Evolutionary conservation across 2,113 vertebrate species (phyloP).

Genomic region (Eulemur macaco): DNA sequence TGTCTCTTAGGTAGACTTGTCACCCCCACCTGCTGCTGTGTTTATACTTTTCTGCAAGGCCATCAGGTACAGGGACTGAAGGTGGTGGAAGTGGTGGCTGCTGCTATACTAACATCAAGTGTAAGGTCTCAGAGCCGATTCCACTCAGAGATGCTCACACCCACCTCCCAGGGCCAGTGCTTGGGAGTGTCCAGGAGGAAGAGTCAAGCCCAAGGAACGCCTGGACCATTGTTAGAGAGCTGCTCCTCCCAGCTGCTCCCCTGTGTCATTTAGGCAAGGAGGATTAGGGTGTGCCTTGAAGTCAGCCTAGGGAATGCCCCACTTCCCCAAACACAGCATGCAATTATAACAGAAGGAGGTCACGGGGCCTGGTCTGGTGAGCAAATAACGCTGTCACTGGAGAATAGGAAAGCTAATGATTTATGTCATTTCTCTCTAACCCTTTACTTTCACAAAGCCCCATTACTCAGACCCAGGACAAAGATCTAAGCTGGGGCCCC

Average conservation of each 20-base stretch:
- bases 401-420: conserved; percentile 64
- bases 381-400: conserved; percentile 38
- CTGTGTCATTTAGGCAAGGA: conserved; percentile 50
- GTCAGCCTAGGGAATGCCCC: conserved; percentile 43
- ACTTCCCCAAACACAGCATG: conserved; percentile 44
- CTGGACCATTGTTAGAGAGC: conserved; percentile 51
- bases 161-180: background rate
- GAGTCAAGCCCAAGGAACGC: conserved; percentile 37
- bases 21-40: background rate
- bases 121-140: background rate
- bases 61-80: background rate
- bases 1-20: background rate
- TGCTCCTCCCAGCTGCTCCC: conserved; percentile 49
- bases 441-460: background rate
- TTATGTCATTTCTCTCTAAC: conserved; percentile 50
- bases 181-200: conserved; percentile 50
- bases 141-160: background rate
- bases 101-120: background rate
- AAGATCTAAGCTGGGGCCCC: conserved; percentile 18
- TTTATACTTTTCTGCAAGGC: background rate
- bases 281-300: conserved; percentile 60
- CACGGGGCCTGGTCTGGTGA: conserved; percentile 48
- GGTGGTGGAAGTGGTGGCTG: background rate
- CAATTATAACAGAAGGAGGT: conserved; percentile 45
- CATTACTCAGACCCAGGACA: conserved; percentile 60